These are phyloP conservation scores for Synchiropus splendidus DNA, from an alignment of 2,113 vertebrate genomes.

Conservation along the genomic window DNA sequence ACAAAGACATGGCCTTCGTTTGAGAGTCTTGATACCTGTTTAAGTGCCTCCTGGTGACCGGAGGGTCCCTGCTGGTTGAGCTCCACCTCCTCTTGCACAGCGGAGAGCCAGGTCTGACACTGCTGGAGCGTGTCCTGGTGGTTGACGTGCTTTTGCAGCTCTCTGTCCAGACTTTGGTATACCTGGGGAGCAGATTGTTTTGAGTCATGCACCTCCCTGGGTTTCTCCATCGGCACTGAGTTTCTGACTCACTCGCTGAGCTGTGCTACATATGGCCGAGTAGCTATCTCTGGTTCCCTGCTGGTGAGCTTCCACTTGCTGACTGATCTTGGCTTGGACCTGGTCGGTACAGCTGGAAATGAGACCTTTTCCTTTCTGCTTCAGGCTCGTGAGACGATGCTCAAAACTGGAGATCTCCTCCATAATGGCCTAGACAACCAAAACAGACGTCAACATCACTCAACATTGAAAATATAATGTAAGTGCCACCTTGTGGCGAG, in stretches of 20 bases:
- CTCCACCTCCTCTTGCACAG: conserved; percentile 78
- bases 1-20: not conserved
- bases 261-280: conserved; percentile 90
- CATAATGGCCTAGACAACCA: conserved; percentile 82
- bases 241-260: conserved; percentile 78
- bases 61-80: conserved; percentile 68
- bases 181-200: conserved; percentile 62
- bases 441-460: not conserved
- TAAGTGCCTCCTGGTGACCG: conserved; percentile 78
- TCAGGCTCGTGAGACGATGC: conserved; percentile 77
- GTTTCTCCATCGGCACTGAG: not conserved
- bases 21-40: conserved; percentile 69
- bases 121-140: conserved; percentile 90
- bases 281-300: conserved; percentile 91
- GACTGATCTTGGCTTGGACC: conserved; percentile 81
- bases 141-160: conserved; percentile 91
- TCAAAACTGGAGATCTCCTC: conserved; percentile 93
- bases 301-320: conserved; percentile 77
- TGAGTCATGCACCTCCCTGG: not conserved
- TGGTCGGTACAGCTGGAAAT: conserved; percentile 77
- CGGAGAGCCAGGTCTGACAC: conserved; percentile 81
- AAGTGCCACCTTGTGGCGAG: conserved; percentile 89
- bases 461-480: not conserved
- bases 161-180: conserved; percentile 87
- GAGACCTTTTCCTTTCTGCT: conserved; percentile 77